Percentiles rank a stretch among this genome's conserved stretches.
phyloP scores from a whole-genome alignment of 2,888 invertebrate species.

The Heterodera filipjevi region DNA sequence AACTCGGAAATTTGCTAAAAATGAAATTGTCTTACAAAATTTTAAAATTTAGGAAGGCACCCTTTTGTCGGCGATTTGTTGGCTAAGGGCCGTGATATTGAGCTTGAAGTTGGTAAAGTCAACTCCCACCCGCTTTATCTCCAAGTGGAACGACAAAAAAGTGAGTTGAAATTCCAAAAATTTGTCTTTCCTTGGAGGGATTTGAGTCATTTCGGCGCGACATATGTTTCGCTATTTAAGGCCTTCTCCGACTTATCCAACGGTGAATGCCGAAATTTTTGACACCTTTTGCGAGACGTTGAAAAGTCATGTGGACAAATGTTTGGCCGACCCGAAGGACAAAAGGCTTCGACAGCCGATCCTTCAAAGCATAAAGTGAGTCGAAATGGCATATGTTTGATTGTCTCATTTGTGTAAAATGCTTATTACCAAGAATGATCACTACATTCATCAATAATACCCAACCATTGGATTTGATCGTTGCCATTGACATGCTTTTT shows the following conservation, averaged over 20 bases:
- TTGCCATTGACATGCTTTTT: constrained; percentile 51
- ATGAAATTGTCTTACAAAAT: too few species aligned
- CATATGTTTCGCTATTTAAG: neutral
- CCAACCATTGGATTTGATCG: constrained; percentile 65
- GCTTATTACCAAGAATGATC: constrained; percentile 65
- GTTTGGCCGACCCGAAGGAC: constrained; percentile 28
- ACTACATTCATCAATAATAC: constrained; percentile 65
- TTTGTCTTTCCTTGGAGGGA: too few species aligned
- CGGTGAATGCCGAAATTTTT: constrained; percentile 31
- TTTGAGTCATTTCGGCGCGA: too few species aligned
- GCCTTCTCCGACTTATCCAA: neutral
- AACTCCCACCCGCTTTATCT: neutral
- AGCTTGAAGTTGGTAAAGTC: constrained; percentile 49
- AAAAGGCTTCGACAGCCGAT: constrained; percentile 20
- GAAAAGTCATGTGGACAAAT: constrained; percentile 29
- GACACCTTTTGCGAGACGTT: constrained; percentile 27
- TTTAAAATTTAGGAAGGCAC: constrained; percentile 49
- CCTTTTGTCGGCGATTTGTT: constrained; percentile 56
- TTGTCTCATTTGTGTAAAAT: too few species aligned
- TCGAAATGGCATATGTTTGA: too few species aligned
- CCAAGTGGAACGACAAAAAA: constrained; percentile 7
- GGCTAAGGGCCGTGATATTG: constrained; percentile 57
- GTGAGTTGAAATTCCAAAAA: neutral
- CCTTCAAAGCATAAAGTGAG: constrained; percentile 23
- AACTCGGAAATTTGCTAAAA: too few species aligned